Base-by-base conservation (phyloP, 2,113 vertebrate species). In the Rhinichthys klamathensis region DNA sequence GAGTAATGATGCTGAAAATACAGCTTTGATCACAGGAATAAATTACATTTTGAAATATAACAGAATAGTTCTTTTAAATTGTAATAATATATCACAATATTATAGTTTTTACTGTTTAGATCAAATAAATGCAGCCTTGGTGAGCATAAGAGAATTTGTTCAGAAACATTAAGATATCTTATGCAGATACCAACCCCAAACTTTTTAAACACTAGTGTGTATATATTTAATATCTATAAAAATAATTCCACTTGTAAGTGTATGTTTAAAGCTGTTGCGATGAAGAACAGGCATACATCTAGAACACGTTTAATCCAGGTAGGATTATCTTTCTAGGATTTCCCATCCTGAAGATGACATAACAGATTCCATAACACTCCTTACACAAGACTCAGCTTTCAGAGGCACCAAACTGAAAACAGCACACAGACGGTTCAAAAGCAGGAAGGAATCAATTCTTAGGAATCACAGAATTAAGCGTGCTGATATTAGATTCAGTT, bases 311-410 rank as follows among this genome's bases (percentile, higher is more conserved):
- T 80, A 54, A 90, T 88, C 88, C 90, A 41, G 41, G 41, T 9
- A 10, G 88, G 88, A 91, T 92, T 88, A 91, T 85, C 49, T 54
- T 60, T 65, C 61, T 65, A 79, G 13, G 38, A 89, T 86, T 86
- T 87, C 87, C 89, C 73, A 80, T 83, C 78, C 78, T 46, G 70
- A 85, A 83, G 86, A 87, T 93, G 92, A 89, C 77, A 21, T 93
- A 92, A 94, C 87, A 79, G 49, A 85, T 13, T 56, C 67, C 27
- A 85, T 91, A 88, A 91, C 90, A 85, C 85, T 78, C 89, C 89
- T 92, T 92, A 89, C 87, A 90, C 87, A 85, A 89, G 89, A 89
- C 86, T 89, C 88, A n/a, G n/a, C n/a, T 84, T 84, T 85, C 56
- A 67, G 56, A 23, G 2, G 23, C 49, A 27, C 63, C 58, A 63